A percentile compares a stretch with the other conserved stretches of the same genome.
These are phyloP conservation scores for Brachionus calyciflorus DNA, from an alignment of 1,140 invertebrate species.

Conservation along the genomic window DNA sequence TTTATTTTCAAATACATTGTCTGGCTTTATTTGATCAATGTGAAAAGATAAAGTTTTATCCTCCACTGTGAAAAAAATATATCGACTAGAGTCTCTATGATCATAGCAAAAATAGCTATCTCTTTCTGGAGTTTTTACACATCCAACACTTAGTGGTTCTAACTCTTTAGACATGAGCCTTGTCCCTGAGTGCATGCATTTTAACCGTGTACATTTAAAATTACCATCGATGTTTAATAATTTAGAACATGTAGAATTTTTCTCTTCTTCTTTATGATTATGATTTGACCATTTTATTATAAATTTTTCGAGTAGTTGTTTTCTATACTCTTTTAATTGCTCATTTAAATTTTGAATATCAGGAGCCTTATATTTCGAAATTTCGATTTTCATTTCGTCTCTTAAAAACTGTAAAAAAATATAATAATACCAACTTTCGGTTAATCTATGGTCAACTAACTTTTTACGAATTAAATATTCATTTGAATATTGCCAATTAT, in stretches of 20 bases:
- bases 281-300: neutral
- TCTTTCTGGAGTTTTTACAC: neutral
- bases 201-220: neutral
- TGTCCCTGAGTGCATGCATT: neutral
- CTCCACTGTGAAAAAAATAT: neutral
- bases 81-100: neutral
- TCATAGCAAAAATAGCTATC: neutral
- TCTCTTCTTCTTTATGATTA: neutral
- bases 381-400: too few relatives aligned
- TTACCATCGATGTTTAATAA: neutral
- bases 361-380: too few relatives aligned
- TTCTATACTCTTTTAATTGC: too few relatives aligned
- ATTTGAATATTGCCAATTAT: too few relatives aligned
- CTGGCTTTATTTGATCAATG: neutral
- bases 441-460: too few relatives aligned
- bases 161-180: neutral
- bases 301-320: neutral
- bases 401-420: too few relatives aligned
- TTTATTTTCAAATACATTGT: neutral
- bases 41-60: neutral
- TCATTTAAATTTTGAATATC: too few relatives aligned
- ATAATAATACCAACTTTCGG: too few relatives aligned
- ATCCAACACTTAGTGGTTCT: neutral
- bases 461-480: too few relatives aligned
- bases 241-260: neutral